Conservation (phyloP, 92 coral and sea anemone species). For the Bergia sp. region DNA sequence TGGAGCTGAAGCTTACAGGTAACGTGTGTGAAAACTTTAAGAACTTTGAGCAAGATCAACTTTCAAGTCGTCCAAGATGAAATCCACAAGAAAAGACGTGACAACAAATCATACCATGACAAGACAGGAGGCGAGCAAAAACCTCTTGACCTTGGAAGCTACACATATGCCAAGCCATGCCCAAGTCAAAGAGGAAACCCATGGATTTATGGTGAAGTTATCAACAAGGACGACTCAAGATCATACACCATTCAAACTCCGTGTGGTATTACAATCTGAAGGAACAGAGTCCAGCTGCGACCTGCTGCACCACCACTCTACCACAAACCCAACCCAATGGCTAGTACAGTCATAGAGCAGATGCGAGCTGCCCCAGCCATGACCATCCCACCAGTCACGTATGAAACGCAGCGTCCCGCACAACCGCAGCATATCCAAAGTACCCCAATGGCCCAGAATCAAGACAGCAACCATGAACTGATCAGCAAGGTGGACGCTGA, state of each 20-base stretch:
- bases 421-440: neutral
- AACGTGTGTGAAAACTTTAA: no score
- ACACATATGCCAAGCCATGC: conserved; percentile 57
- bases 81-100: conserved; percentile 42
- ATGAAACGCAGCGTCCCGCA: neutral
- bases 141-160: conserved; percentile 29
- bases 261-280: neutral
- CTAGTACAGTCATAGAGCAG: neutral
- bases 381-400: neutral
- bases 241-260: conserved; percentile 46
- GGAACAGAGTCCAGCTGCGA: conserved; percentile 30
- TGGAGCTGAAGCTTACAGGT: no score
- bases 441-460: conserved; percentile 15
- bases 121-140: conserved; percentile 41
- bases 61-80: conserved; percentile 30
- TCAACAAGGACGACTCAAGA: neutral
- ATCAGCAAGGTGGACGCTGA: conserved; percentile 20
- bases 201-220: conserved; percentile 51
- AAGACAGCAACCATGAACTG: neutral
- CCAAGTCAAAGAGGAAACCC: conserved; percentile 41
- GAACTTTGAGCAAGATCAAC: conserved; percentile 1
- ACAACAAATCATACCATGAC: conserved; percentile 48
- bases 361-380: neutral
- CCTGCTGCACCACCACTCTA: conserved; percentile 22
- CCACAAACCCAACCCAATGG: neutral